phyloP scores from a whole-genome alignment of 2,888 invertebrate species.

The Drepana falcataria region DNA sequence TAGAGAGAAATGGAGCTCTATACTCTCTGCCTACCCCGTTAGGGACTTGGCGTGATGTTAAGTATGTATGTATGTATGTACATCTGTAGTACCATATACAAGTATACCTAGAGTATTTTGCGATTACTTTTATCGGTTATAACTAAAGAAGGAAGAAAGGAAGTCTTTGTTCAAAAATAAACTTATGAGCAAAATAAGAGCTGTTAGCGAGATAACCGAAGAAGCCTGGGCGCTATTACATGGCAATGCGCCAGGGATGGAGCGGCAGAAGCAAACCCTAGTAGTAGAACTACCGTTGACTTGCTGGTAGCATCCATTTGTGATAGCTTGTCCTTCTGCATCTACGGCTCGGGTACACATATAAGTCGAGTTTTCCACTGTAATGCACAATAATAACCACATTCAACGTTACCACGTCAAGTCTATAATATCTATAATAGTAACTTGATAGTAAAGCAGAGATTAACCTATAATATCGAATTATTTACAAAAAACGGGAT shows the following conservation, averaged over 20 bases:
- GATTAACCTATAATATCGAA: no score
- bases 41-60: no score
- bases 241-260: constrained; percentile 53
- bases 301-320: constrained; percentile 80
- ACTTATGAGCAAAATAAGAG: constrained; percentile 17
- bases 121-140: neutral
- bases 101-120: no score
- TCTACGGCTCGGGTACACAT: constrained; percentile 82
- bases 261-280: constrained; percentile 61
- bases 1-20: no score
- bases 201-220: constrained; percentile 14
- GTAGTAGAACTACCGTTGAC: constrained; percentile 54
- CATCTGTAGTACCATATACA: neutral
- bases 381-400: constrained; percentile 27
- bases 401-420: neutral
- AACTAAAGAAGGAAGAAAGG: neutral
- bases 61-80: neutral
- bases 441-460: neutral
- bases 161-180: constrained; percentile 18
- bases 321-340: constrained; percentile 59
- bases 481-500: no score
- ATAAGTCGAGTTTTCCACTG: constrained; percentile 84
- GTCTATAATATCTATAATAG: neutral
- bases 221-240: constrained; percentile 41
- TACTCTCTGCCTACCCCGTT: no score